phyloP scores from a whole-genome alignment of 2,797 vertebrate genomes.

The Peromyscus nudipes region DNA sequence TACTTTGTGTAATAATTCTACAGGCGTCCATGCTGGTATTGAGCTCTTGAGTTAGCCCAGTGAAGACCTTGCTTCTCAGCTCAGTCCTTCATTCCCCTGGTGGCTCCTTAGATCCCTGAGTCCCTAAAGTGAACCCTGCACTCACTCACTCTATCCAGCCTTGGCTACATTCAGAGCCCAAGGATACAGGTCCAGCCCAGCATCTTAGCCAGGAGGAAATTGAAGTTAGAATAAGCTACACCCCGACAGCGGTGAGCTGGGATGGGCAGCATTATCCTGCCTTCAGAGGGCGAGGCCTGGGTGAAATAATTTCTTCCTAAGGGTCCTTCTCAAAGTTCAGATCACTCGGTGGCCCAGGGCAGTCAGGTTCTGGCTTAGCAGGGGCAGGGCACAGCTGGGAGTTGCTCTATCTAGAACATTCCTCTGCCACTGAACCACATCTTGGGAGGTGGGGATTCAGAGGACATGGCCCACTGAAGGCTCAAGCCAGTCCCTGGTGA shows the following conservation, averaged over 20 bases:
- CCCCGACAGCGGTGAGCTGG: rapidly evolving
- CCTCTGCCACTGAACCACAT: neutral
- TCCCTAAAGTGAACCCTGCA: neutral
- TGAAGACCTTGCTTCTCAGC: constrained; percentile 34
- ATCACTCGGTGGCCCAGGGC: neutral
- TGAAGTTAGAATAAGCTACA: neutral
- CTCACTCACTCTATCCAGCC: rapidly evolving
- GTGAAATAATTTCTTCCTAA: neutral
- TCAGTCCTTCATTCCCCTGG: neutral
- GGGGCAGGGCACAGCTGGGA: neutral
- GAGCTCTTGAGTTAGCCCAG: constrained; percentile 47
- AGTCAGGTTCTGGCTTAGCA: neutral
- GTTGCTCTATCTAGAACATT: neutral
- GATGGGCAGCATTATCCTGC: rapidly evolving
- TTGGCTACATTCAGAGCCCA: neutral
- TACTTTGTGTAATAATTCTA: constrained; percentile 79
- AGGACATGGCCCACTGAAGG: neutral
- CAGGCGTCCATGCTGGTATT: constrained; percentile 66
- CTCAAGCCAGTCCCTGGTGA: neutral
- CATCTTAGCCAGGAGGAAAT: neutral
- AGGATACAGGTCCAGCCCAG: neutral
- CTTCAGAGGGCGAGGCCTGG: too few species aligned
- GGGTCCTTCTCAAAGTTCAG: neutral
- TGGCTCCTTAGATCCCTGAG: neutral
- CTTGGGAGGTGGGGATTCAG: neutral